Evolutionary conservation across 2,888 invertebrate genomes (phyloP).

Genomic region (Cephonodes hylas): DNA sequence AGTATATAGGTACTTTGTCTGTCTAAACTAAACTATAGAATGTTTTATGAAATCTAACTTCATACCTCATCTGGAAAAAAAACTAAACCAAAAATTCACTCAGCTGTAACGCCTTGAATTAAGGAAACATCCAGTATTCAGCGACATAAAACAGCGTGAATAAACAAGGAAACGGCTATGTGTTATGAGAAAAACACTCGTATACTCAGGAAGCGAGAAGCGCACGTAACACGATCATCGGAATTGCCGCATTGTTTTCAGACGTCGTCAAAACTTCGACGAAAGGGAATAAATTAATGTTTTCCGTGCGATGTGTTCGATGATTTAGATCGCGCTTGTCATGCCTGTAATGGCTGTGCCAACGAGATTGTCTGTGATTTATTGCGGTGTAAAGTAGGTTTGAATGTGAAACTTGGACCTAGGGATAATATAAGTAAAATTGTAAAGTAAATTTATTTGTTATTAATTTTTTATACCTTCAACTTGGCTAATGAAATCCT

Average conservation of each 20-base stretch:
- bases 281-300: constrained; percentile 28
- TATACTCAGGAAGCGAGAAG: constrained; percentile 48
- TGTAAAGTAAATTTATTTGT: not conserved
- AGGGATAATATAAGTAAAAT: too few relatives aligned
- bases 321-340: not conserved
- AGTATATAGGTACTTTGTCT: too few relatives aligned
- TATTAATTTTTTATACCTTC: not conserved
- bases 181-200: constrained; percentile 46
- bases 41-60: too few relatives aligned
- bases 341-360: not conserved
- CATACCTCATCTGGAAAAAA: too few relatives aligned
- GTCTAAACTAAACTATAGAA: too few relatives aligned
- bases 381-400: not conserved
- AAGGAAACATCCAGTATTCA: too few relatives aligned
- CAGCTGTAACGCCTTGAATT: too few relatives aligned
- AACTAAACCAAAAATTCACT: too few relatives aligned
- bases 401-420: not conserved
- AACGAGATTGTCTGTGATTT: not conserved
- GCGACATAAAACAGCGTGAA: too few relatives aligned
- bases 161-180: constrained; percentile 40
- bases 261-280: constrained; percentile 35
- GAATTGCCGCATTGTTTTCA: constrained; percentile 42
- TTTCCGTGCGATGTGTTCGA: not conserved
- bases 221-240: constrained; percentile 27
- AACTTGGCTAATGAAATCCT: too few relatives aligned